Conservation (phyloP, 1,140 invertebrate genomes). For the Lordiphosa stackelbergi region DNA sequence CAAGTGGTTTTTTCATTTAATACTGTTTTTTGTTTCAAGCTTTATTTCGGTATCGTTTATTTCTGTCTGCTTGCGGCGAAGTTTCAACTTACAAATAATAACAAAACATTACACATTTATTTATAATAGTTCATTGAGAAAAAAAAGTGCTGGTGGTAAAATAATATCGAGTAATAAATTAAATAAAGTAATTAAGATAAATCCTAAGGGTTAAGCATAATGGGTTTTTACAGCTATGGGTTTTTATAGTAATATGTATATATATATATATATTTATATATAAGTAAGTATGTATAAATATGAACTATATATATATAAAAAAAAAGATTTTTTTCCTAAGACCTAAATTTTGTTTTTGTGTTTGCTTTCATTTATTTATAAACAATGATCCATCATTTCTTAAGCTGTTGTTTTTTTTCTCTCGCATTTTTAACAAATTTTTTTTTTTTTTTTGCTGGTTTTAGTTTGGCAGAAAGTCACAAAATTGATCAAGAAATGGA, state of each 20-base stretch:
- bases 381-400: constrained; percentile 24
- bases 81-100: constrained; percentile 68
- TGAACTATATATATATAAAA: constrained; percentile 19
- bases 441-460: background rate
- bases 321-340: constrained; percentile 31
- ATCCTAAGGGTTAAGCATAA: constrained; percentile 31
- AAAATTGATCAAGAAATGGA: too few relatives aligned
- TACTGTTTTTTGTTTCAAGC: constrained; percentile 42
- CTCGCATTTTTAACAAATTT: constrained; percentile 37
- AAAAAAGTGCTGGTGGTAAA: background rate
- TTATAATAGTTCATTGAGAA: constrained; percentile 33
- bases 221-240: constrained; percentile 39
- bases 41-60: constrained; percentile 58
- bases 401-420: constrained; percentile 17
- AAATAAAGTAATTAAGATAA: constrained; percentile 47
- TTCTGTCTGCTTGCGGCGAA: constrained; percentile 37
- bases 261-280: constrained; percentile 21
- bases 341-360: constrained; percentile 28
- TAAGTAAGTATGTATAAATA: constrained; percentile 12
- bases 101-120: constrained; percentile 68
- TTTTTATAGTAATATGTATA: constrained; percentile 24
- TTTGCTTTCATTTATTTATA: constrained; percentile 32
- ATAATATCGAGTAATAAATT: constrained; percentile 20
- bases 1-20: constrained; percentile 20
- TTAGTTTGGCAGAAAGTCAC: too few relatives aligned